A percentile compares a stretch with the other conserved stretches of the same genome.
phyloP scores from a whole-genome alignment of 1,140 invertebrate genomes.

The Apis dorsata region DNA sequence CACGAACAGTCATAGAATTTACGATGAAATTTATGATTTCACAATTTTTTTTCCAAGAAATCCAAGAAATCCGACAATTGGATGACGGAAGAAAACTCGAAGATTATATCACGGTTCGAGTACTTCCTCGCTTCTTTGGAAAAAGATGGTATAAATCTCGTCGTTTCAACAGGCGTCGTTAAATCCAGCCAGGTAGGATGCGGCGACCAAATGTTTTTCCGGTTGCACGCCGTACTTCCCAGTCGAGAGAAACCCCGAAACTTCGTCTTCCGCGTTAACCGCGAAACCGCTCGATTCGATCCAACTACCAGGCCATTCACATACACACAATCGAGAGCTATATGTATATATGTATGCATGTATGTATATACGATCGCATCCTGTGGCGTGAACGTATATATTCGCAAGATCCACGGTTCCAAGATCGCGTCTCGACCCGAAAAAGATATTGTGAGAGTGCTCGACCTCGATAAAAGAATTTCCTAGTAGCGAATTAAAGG shows the following conservation, averaged over 20 bases:
- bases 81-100: not conserved
- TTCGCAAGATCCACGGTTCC: not conserved
- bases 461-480: conserved; percentile 13
- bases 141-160: not conserved
- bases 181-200: not conserved
- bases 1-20: not conserved
- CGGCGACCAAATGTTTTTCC: conserved; percentile 34
- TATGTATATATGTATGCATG: no score
- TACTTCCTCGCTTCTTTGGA: not conserved
- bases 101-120: not conserved
- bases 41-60: not conserved
- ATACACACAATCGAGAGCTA: no score
- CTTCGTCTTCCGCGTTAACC: conserved; percentile 40
- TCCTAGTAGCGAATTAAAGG: not conserved
- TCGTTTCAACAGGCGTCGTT: not conserved
- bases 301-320: conserved; percentile 5
- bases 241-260: conserved; percentile 1
- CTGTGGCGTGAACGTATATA: not conserved
- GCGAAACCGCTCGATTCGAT: conserved; percentile 41
- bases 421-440: not conserved
- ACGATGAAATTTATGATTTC: not conserved
- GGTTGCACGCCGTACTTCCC: conserved; percentile 15
- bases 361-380: no score
- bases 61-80: not conserved
- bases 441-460: not conserved